phyloP scores from a whole-genome alignment of 2,113 vertebrate genomes.

The Onychorhynchus coronatus region DNA sequence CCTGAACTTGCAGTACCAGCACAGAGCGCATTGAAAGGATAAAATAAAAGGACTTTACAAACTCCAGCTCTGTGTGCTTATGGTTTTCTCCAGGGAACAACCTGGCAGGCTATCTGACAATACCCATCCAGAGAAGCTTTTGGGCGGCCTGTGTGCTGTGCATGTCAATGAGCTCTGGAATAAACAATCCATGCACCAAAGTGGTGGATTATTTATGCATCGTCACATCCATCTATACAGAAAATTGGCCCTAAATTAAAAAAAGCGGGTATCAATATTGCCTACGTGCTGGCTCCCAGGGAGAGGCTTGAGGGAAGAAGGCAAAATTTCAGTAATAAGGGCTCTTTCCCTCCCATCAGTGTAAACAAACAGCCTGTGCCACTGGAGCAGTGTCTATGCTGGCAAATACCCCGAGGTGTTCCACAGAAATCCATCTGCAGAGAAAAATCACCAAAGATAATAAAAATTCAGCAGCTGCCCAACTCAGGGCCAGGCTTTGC shows the following conservation, averaged over 20 bases:
- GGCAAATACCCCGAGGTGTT: constrained; percentile 5
- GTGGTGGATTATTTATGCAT: not conserved
- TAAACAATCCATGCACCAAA: not conserved
- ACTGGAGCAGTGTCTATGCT: constrained; percentile 36
- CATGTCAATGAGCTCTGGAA: not conserved
- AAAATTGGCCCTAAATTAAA: constrained; percentile 9
- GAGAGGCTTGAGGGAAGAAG: not conserved
- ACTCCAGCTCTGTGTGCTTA: not conserved
- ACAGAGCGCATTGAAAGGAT: not conserved
- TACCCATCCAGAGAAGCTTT: not conserved
- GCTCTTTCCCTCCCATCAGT: constrained; percentile 29
- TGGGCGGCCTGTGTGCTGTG: not conserved
- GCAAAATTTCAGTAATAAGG: constrained; percentile 1
- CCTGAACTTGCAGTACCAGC: not conserved
- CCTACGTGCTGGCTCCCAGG: not conserved
- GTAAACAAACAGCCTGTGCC: constrained; percentile 45
- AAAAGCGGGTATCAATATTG: constrained; percentile 3
- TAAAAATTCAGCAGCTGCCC: not conserved
- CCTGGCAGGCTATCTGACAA: not conserved
- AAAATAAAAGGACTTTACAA: constrained; percentile 1
- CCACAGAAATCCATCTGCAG: constrained; percentile 48
- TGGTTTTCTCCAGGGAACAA: not conserved
- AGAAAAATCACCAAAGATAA: not conserved
- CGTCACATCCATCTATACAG: not conserved
- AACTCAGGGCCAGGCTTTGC: not conserved